Percentiles rank a stretch among this genome's conserved stretches.
Evolutionary conservation across 2,888 invertebrate species (phyloP).

Genomic region (Yponomeuta malinellus): DNA sequence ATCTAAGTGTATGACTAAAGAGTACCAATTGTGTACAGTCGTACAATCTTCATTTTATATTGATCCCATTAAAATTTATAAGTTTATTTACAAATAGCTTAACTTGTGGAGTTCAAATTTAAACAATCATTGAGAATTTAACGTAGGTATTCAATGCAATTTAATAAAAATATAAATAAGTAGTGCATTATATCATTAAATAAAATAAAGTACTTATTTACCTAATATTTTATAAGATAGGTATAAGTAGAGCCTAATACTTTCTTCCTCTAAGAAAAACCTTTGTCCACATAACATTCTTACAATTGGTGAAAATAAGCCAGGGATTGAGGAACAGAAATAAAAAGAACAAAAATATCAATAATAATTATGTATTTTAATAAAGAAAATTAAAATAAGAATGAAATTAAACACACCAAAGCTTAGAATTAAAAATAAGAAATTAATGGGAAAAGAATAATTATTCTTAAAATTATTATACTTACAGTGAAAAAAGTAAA

Average conservation of each 20-base stretch:
- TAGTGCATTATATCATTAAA: background rate
- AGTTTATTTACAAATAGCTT: slow-evolving; percentile 71
- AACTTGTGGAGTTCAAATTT: slow-evolving; percentile 43
- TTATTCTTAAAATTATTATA: slow-evolving; percentile 25
- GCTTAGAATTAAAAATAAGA: slow-evolving; percentile 67
- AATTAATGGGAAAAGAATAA: slow-evolving; percentile 39
- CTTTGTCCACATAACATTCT: slow-evolving; percentile 3
- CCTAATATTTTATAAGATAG: no score
- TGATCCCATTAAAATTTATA: slow-evolving; percentile 72
- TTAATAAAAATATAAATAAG: no score
- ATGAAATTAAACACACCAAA: slow-evolving; percentile 74
- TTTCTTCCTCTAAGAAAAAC: no score
- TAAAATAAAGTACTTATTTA: background rate
- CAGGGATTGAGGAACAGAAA: slow-evolving; percentile 49
- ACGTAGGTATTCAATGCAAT: no score
- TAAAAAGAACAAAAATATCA: slow-evolving; percentile 60
- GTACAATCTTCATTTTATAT: slow-evolving; percentile 69
- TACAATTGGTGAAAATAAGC: slow-evolving; percentile 29
- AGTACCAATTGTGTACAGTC: slow-evolving; percentile 71
- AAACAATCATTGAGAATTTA: slow-evolving; percentile 24
- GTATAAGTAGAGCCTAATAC: no score
- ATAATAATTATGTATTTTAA: slow-evolving; percentile 74
- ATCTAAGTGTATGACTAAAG: slow-evolving; percentile 44
- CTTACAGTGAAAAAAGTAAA: slow-evolving; percentile 22
- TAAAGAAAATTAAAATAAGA: slow-evolving; percentile 72